These are phyloP conservation scores for Dermochelys coriacea DNA, from an alignment of 2,797 vertebrate genomes.

Conservation along the genomic window DNA sequence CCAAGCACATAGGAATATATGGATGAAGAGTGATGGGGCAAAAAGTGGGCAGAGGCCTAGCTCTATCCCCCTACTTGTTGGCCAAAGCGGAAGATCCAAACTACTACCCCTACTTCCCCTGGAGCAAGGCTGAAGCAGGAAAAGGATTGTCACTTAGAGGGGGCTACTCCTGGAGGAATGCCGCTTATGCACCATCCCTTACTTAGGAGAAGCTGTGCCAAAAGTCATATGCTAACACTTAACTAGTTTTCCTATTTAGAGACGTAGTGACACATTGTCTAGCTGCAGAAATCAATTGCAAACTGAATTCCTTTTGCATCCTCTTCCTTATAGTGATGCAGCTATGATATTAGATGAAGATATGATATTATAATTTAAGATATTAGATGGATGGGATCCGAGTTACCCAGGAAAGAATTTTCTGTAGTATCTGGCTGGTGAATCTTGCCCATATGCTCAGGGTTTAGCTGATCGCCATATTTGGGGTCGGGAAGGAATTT, in stretches of 20 bases:
- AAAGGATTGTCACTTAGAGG: not conserved
- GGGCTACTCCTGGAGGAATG: not conserved
- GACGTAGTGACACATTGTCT: not conserved
- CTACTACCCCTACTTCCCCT: not conserved
- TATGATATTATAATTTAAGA: too few relatives aligned
- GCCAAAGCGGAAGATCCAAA: not conserved
- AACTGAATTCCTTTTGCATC: not conserved
- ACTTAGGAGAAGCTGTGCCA: not conserved
- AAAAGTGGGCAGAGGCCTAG: not conserved
- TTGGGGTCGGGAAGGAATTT: too few relatives aligned
- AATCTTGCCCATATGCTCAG: too few relatives aligned
- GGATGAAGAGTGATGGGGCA: not conserved
- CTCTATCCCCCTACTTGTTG: not conserved
- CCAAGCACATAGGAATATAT: not conserved
- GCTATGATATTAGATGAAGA: too few relatives aligned
- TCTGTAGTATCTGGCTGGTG: too few relatives aligned
- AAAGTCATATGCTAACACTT: not conserved
- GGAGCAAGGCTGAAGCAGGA: not conserved
- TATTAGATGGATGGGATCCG: too few relatives aligned
- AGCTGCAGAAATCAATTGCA: not conserved
- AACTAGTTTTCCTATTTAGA: not conserved
- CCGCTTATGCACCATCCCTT: not conserved
- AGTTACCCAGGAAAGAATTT: too few relatives aligned
- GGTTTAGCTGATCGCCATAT: too few relatives aligned
- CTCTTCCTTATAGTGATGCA: not conserved